These are phyloP conservation scores for Panopea generosa DNA, from an alignment of 2,888 invertebrate genomes.

Conservation along the genomic window DNA sequence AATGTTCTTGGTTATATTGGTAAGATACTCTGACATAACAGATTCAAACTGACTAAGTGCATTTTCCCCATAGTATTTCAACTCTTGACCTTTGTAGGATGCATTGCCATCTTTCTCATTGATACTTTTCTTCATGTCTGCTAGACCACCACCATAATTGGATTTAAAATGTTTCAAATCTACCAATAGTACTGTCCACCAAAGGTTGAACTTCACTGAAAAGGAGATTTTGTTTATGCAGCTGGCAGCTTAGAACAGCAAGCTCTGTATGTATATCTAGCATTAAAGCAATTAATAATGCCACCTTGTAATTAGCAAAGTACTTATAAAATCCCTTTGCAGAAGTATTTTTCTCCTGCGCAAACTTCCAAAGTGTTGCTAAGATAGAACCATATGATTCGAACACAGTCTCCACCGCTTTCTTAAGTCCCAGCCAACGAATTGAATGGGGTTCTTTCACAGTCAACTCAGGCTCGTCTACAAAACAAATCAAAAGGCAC, in stretches of 20 bases:
- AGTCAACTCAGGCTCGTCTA: constrained; percentile 48
- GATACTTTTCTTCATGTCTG: constrained; percentile 20
- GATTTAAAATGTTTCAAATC: constrained; percentile 12
- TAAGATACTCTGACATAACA: constrained; percentile 14
- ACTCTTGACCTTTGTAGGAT: constrained; percentile 18
- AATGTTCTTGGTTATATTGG: constrained; percentile 21
- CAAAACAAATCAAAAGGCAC: constrained; percentile 11
- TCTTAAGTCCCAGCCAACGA: constrained; percentile 52
- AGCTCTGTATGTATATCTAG: constrained; percentile 52
- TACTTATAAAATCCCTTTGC: constrained; percentile 45
- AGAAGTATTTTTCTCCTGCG: constrained; percentile 38
- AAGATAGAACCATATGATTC: constrained; percentile 43
- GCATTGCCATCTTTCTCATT: constrained; percentile 9
- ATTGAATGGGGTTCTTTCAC: constrained; percentile 56
- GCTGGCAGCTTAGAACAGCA: constrained; percentile 27
- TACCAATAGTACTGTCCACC: constrained; percentile 34
- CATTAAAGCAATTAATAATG: constrained; percentile 39
- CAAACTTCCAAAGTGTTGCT: constrained; percentile 41
- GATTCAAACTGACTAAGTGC: constrained; percentile 18
- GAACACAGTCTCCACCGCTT: constrained; percentile 54
- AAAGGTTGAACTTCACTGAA: constrained; percentile 47
- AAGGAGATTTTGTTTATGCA: constrained; percentile 39
- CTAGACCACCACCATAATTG: neutral
- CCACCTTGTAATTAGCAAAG: constrained; percentile 45
- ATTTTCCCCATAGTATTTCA: constrained; percentile 6